phyloP scores from a whole-genome alignment of 2,797 vertebrate genomes.

The Hirundo rustica region DNA sequence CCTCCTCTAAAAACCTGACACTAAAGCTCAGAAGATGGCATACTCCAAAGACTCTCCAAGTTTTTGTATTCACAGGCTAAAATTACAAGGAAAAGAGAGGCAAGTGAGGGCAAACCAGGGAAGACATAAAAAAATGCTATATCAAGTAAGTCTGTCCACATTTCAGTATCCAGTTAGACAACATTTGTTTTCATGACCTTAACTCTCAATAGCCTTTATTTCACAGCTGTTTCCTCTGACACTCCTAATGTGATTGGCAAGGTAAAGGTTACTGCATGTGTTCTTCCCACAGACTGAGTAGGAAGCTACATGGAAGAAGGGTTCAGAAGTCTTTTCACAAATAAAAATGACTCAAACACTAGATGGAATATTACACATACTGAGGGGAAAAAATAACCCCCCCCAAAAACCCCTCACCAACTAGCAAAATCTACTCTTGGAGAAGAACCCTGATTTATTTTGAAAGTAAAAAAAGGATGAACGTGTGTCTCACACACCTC shows the following conservation, averaged over 20 bases:
- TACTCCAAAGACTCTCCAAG: background rate
- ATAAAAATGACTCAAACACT: background rate
- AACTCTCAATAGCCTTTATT: background rate
- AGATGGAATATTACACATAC: background rate
- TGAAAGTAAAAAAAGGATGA: background rate
- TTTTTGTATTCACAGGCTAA: background rate
- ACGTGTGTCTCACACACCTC: background rate
- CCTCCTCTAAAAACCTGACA: background rate
- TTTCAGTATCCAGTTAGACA: background rate
- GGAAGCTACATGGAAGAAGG: background rate
- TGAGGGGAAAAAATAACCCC: no score
- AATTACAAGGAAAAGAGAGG: background rate
- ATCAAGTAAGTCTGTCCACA: background rate
- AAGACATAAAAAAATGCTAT: background rate
- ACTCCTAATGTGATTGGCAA: background rate
- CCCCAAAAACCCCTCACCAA: background rate
- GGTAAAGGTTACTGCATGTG: background rate
- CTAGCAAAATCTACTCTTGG: background rate
- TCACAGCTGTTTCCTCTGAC: background rate
- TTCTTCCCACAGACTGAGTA: background rate
- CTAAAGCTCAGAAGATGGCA: background rate
- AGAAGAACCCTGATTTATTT: background rate
- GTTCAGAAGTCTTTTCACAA: background rate
- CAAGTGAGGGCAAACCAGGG: background rate
- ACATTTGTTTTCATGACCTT: background rate